These are phyloP conservation scores for Isaurus tuberculatus DNA, from an alignment of 92 coral and sea anemone genomes.

Conservation along the genomic window DNA sequence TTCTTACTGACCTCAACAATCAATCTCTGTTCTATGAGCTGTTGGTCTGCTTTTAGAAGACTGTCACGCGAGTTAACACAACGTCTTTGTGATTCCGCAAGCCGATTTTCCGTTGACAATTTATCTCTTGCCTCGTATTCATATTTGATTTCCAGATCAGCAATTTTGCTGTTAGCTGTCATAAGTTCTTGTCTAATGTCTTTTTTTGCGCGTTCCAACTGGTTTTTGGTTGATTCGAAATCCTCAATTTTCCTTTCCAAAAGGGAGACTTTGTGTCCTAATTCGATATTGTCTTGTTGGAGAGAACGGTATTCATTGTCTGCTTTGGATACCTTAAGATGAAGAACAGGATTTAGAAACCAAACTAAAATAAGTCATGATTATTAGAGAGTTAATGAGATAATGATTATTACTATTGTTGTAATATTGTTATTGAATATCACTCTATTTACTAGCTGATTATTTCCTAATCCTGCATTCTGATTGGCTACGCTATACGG, in stretches of 20 bases:
- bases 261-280: constrained; percentile 64
- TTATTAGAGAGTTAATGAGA: background rate
- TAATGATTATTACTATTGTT: background rate
- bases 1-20: constrained; percentile 66
- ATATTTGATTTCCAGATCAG: constrained; percentile 84
- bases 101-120: constrained; percentile 65
- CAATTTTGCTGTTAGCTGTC: constrained; percentile 60
- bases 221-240: constrained; percentile 54
- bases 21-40: constrained; percentile 71
- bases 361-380: background rate
- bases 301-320: constrained; percentile 68
- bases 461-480: no score
- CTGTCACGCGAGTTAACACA: constrained; percentile 65
- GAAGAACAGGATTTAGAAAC: background rate
- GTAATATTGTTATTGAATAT: no score
- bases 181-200: constrained; percentile 66
- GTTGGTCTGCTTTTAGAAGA: constrained; percentile 73
- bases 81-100: constrained; percentile 74
- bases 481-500: no score
- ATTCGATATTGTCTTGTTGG: constrained; percentile 73
- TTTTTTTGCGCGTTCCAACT: constrained; percentile 68
- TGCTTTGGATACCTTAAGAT: constrained; percentile 28
- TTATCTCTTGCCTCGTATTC: constrained; percentile 84
- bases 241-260: constrained; percentile 65
- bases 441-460: no score